These are phyloP conservation scores for Thryonomys swinderianus DNA, from an alignment of 2,113 vertebrate species.

Conservation along the genomic window DNA sequence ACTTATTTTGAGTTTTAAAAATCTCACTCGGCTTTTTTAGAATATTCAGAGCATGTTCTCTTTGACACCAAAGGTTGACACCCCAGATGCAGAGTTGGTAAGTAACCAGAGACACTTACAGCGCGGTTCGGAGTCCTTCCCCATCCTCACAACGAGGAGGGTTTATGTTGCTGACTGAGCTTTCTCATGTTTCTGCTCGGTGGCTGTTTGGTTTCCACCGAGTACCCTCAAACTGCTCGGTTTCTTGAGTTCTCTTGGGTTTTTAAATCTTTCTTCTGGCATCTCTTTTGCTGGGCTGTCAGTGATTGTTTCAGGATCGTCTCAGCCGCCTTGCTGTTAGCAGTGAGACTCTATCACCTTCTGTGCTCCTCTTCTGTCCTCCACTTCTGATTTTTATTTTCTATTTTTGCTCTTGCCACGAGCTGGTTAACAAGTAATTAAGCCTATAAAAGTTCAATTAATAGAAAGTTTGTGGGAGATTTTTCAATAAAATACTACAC, in stretches of 20 bases:
- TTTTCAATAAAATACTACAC: neutral
- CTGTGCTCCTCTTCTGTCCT: neutral
- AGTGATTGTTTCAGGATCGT: neutral
- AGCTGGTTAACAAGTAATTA: neutral
- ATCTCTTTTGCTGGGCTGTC: neutral
- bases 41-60: slow-evolving; percentile 12
- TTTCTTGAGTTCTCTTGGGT: slow-evolving; percentile 6
- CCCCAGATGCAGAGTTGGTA: neutral
- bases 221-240: neutral
- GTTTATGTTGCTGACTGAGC: neutral
- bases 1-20: neutral
- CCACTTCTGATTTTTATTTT: neutral
- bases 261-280: neutral
- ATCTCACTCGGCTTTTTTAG: neutral
- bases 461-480: neutral
- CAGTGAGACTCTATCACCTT: too few relatives aligned
- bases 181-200: neutral
- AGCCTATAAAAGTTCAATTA: slow-evolving; percentile 32
- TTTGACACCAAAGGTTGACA: neutral
- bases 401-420: neutral
- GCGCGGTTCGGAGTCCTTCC: neutral
- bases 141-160: neutral
- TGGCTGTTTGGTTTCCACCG: slow-evolving; percentile 11
- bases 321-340: neutral
- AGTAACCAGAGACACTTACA: neutral